These are phyloP conservation scores for Agriotes lineatus DNA, from an alignment of 2,888 invertebrate species.

Conservation along the genomic window DNA sequence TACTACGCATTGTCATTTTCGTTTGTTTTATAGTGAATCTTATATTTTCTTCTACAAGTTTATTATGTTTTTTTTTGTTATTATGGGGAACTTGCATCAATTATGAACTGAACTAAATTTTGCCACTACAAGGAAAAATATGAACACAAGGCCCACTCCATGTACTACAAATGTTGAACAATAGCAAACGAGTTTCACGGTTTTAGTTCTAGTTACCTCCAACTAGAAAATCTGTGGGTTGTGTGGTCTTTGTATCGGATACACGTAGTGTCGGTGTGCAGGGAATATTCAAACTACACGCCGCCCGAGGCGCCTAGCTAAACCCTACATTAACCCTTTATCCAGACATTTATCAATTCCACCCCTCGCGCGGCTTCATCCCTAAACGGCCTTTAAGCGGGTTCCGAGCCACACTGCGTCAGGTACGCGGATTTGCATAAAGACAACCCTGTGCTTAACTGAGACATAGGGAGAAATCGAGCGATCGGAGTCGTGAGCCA, in stretches of 20 bases:
- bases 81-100: too few species aligned
- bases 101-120: too few species aligned
- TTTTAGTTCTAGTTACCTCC: neutral
- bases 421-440: conserved; percentile 40
- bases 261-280: conserved; percentile 28
- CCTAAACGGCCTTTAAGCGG: conserved; percentile 21
- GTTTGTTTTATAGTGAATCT: too few species aligned
- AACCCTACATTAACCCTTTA: conserved; percentile 46
- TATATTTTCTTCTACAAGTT: too few species aligned
- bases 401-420: conserved; percentile 12
- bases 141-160: too few species aligned
- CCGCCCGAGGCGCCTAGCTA: conserved; percentile 16
- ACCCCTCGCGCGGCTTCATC: conserved; percentile 29
- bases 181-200: neutral
- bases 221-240: neutral
- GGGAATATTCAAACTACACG: conserved; percentile 38
- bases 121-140: too few species aligned
- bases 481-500: conserved; percentile 60
- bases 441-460: conserved; percentile 40
- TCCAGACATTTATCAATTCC: conserved; percentile 46
- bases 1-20: too few species aligned
- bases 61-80: too few species aligned
- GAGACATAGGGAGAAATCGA: conserved; percentile 40
- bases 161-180: too few species aligned
- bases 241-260: conserved; percentile 12